A percentile compares a stretch with the other conserved stretches of the same genome.
Conservation (phyloP, 1,140 invertebrate species). For the Tenebrio molitor region DNA sequence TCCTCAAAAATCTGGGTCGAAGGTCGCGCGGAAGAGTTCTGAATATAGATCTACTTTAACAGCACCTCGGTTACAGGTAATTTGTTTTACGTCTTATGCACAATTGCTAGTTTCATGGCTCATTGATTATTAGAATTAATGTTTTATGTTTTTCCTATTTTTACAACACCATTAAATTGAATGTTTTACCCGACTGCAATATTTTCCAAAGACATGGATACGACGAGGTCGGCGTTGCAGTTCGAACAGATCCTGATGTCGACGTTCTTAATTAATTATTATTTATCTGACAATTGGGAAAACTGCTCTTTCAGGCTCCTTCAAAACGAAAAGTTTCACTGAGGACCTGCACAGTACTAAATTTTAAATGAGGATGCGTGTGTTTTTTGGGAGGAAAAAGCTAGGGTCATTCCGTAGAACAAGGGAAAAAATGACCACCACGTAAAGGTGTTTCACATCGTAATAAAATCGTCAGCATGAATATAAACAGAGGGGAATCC, state of each 20-base stretch:
- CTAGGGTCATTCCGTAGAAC: constrained; percentile 1
- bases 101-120: constrained; percentile 46
- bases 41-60: constrained; percentile 40
- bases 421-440: constrained; percentile 26
- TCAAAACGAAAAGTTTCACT: no score
- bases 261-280: no score
- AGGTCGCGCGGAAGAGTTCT: constrained; percentile 1
- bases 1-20: neutral
- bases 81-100: constrained; percentile 46
- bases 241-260: no score
- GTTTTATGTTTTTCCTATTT: constrained; percentile 45
- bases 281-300: no score
- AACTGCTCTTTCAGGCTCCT: no score
- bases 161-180: constrained; percentile 40
- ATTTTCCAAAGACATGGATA: constrained; percentile 23
- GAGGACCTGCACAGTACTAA: no score
- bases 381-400: no score
- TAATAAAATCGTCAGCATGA: constrained; percentile 37
- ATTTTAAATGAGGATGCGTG: no score
- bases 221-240: no score
- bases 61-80: constrained; percentile 41
- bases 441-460: constrained; percentile 33
- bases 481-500: constrained; percentile 38
- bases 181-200: constrained; percentile 21
- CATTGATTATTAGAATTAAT: constrained; percentile 46